Evolutionary conservation across 2,888 invertebrate species (phyloP).

Genomic region (Malthinus flaveolus): DNA sequence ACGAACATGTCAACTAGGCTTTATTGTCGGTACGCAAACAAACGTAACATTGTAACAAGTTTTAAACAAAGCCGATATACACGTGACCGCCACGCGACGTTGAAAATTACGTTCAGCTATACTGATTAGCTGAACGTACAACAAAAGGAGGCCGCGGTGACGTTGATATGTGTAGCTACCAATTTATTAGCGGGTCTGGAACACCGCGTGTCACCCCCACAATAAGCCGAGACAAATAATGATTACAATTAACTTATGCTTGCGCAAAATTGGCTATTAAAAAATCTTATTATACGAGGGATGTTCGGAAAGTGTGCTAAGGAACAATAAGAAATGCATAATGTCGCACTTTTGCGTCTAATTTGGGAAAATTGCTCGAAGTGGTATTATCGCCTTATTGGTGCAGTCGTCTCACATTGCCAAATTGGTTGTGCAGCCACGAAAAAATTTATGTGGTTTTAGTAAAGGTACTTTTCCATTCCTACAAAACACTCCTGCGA

Average conservation of each 20-base stretch:
- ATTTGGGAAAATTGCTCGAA: too few species aligned
- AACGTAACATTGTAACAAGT: slow-evolving; percentile 50
- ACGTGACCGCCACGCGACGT: slow-evolving; percentile 51
- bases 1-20: slow-evolving; percentile 34
- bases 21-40: slow-evolving; percentile 43
- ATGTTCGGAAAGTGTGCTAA: too few species aligned
- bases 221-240: slow-evolving; percentile 44
- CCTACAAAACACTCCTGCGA: too few species aligned
- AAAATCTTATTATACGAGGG: slow-evolving; percentile 11
- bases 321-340: too few species aligned
- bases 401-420: too few species aligned
- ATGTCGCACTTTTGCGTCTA: too few species aligned
- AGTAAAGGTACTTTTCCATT: too few species aligned
- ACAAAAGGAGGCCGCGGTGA: slow-evolving; percentile 51
- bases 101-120: slow-evolving; percentile 52
- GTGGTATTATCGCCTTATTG: too few species aligned
- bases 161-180: slow-evolving; percentile 57
- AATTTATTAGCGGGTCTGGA: slow-evolving; percentile 52
- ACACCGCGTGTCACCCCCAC: slow-evolving; percentile 43
- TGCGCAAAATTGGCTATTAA: slow-evolving; percentile 39
- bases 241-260: slow-evolving; percentile 47
- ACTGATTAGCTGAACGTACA: slow-evolving; percentile 50
- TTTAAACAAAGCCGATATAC: slow-evolving; percentile 49
- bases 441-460: too few species aligned
- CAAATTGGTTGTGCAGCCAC: too few species aligned